Base-by-base conservation (phyloP, 2,888 invertebrate species). In the Thumatha senex region DNA sequence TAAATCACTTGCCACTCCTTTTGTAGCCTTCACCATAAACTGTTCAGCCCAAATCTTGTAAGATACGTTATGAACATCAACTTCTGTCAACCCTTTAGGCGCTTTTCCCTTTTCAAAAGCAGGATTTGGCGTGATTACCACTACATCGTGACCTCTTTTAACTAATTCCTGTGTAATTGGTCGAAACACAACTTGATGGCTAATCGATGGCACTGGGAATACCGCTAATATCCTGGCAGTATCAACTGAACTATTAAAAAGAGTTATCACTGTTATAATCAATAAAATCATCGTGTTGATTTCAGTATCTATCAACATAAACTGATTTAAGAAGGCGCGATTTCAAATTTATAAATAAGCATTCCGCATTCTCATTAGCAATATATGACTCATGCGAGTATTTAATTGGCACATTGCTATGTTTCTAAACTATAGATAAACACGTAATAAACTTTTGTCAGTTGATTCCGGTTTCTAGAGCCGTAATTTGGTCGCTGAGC, bases 121-220 rank as follows among this genome's bases (percentile, higher is more conserved):
- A 0, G 84, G 83, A 51, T 84, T 55, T 3, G 88, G 45, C 0
- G 89, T 84, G 1, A 84, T 48, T 0, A 86, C 65, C 0, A 76
- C 74, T 0, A 90, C 52, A 42, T 88, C 71, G 54, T 92, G 90
- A 0, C 89, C 89, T 14, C 76, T 65, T 41, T 55, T 67, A 0
- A 72, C 74, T 29, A 90, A 53, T 29, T 79, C 81, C 14, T 75
- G 63, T 13, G 77, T 63, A 8, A 67, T 39, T 0, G 75, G 68
- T n/a, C 74, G 69, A 18, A 71, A 82, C 0, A 78, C 74, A 0
- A 82, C 58, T 63, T 85, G 84, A 49, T 87, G 86, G 46, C 76
- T 78, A 24, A 72, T 66, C 0, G 72, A 72, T 4, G 78, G 75
- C 7, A 62, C 57, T 13, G 76, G 76, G 35, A 69, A 73, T 0